Percentiles rank a stretch among this genome's conserved stretches.
These are phyloP conservation scores for Paracentrotus lividus DNA, from an alignment of 53 echinoderm and acorn worm species.

Conservation along the genomic window DNA sequence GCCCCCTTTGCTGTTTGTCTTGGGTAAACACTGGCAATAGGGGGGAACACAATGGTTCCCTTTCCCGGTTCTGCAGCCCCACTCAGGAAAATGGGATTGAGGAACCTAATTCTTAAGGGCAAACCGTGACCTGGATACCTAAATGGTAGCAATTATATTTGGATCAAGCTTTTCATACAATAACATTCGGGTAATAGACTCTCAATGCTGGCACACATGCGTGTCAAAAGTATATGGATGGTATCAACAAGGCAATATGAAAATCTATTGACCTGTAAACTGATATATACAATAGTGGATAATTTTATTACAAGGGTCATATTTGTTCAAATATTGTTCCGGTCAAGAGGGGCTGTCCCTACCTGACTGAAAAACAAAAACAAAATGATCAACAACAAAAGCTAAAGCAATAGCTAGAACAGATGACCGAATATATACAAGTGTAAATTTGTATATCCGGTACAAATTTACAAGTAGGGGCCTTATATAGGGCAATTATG, in stretches of 20 bases:
- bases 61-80: not conserved
- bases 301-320: not conserved
- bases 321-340: not conserved
- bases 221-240: too few relatives aligned
- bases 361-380: too few relatives aligned
- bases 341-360: not conserved
- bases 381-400: too few relatives aligned
- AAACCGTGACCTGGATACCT: not conserved
- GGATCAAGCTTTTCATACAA: not conserved
- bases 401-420: too few relatives aligned
- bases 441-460: too few relatives aligned
- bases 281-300: not conserved
- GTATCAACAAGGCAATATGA: too few relatives aligned
- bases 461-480: too few relatives aligned
- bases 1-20: constrained; percentile 33
- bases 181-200: not conserved
- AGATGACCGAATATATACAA: too few relatives aligned
- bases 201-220: not conserved
- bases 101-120: constrained; percentile 26
- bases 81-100: constrained; percentile 21
- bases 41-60: constrained; percentile 16
- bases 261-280: not conserved
- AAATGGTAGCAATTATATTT: constrained; percentile 22
- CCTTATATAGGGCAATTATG: too few relatives aligned
- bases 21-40: not conserved